Conservation (phyloP, 2,113 vertebrate genomes). For the Gila orcuttii region DNA sequence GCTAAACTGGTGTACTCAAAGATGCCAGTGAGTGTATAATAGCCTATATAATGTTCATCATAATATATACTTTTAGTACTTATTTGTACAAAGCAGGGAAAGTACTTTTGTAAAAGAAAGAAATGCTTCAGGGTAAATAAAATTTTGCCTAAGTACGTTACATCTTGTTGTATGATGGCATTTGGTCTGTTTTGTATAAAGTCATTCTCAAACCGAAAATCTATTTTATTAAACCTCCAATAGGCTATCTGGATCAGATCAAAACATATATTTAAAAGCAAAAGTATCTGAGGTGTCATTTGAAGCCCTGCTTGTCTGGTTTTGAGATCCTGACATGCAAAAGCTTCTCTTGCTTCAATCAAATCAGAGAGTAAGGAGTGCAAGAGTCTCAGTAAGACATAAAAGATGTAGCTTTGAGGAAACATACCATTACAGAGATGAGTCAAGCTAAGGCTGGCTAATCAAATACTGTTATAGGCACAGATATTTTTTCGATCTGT, state of each 20-base stretch:
- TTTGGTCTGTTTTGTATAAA: background rate
- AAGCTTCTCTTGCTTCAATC: constrained; percentile 9
- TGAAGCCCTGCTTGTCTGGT: constrained; percentile 12
- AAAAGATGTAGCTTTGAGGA: constrained; percentile 49
- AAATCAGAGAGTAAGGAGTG: constrained; percentile 7
- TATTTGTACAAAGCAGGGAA: background rate
- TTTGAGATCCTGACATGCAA: background rate
- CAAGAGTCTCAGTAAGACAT: constrained; percentile 19
- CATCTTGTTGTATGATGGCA: background rate
- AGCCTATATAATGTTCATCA: no score
- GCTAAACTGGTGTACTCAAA: no score
- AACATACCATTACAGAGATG: constrained; percentile 6
- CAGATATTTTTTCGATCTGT: constrained; percentile 6
- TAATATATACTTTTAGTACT: background rate
- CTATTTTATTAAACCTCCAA: constrained; percentile 13
- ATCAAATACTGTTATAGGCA: constrained; percentile 14
- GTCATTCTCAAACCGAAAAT: constrained; percentile 19
- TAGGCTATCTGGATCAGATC: background rate
- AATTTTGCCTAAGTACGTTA: constrained; percentile 1
- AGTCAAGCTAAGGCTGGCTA: constrained; percentile 17
- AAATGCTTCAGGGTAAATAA: background rate
- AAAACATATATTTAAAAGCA: constrained; percentile 31
- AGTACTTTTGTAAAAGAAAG: constrained; percentile 13
- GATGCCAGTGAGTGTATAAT: no score
- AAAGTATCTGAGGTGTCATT: constrained; percentile 10